Conservation (phyloP, 2,113 vertebrate species). For the Melierax canorus region DNA sequence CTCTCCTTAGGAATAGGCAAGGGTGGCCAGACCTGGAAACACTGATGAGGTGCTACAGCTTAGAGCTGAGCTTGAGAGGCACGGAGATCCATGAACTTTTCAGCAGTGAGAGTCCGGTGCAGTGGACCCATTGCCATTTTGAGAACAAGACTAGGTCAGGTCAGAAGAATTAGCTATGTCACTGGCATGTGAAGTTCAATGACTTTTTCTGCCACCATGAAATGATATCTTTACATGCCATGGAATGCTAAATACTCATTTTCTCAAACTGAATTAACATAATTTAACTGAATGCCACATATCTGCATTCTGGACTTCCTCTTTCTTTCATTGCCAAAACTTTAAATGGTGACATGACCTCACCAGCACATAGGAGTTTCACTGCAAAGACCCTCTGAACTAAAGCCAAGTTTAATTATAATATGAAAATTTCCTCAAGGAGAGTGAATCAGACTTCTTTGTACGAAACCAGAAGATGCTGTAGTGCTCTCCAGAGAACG, state of each 20-base stretch:
- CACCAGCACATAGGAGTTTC: neutral
- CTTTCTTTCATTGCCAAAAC: neutral
- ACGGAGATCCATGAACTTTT: neutral
- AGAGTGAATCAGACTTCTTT: neutral
- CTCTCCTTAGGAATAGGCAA: neutral
- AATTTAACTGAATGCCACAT: neutral
- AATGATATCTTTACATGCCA: neutral
- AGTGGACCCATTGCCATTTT: accelerated
- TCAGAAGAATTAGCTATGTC: neutral
- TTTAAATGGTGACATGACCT: neutral
- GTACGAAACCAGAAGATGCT: neutral
- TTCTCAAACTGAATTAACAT: neutral
- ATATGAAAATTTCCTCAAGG: neutral
- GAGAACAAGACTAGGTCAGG: neutral
- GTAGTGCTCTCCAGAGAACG: neutral
- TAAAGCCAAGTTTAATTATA: neutral
- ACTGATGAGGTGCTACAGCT: neutral
- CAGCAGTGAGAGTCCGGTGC: neutral
- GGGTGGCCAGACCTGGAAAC: neutral
- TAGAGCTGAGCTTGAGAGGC: neutral
- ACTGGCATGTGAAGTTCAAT: neutral
- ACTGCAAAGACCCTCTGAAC: neutral
- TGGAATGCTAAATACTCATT: neutral
- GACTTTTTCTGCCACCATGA: neutral
- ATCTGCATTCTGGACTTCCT: neutral